Conservation (phyloP, 1,140 invertebrate genomes). For the Drosophila kepulauana region DNA sequence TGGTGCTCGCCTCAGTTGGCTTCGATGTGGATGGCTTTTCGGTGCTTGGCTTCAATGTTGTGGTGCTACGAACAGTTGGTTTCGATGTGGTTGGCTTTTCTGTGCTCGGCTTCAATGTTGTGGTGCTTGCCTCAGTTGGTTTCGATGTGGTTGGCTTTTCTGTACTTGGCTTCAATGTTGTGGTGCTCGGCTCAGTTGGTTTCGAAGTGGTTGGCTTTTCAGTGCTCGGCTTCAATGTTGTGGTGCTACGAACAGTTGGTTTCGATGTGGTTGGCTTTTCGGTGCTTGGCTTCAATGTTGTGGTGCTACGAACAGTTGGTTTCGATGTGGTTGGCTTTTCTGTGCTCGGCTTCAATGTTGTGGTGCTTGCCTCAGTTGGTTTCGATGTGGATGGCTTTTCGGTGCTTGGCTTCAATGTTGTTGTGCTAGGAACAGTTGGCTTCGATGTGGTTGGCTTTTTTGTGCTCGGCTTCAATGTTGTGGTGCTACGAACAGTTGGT, state of each 20-base stretch:
- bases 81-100: neutral
- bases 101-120: neutral
- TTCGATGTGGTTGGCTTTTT: neutral
- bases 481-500: neutral
- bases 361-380: neutral
- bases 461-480: neutral
- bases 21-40: neutral
- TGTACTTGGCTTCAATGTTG: neutral
- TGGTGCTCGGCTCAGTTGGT: neutral
- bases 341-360: neutral
- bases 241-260: neutral
- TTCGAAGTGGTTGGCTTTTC: neutral
- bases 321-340: neutral
- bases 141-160: neutral
- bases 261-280: neutral
- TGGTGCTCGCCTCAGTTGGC: neutral
- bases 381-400: neutral
- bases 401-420: neutral
- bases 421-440: neutral
- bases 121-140: neutral
- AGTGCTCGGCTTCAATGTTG: neutral
- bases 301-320: neutral
- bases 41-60: slow-evolving; percentile 4
- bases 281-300: neutral
- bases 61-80: neutral